phyloP scores from a whole-genome alignment of 2,797 vertebrate genomes.

The Delichon dasypus region DNA sequence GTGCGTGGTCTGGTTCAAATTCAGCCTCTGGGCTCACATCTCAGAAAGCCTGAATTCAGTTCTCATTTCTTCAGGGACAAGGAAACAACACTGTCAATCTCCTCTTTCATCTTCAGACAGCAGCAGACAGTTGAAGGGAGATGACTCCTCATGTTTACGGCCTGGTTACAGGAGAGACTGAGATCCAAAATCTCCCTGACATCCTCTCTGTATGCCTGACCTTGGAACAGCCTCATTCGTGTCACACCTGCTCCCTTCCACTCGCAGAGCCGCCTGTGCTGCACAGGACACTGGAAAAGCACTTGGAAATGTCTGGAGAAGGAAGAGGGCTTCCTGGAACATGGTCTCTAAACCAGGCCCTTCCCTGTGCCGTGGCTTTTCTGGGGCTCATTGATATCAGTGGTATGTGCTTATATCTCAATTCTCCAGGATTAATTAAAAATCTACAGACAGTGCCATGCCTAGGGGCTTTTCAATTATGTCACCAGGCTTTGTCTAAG shows the following conservation, averaged over 20 bases:
- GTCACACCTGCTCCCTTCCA: not conserved
- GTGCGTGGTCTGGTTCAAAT: not conserved
- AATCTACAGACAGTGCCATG: not conserved
- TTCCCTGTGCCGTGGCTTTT: not conserved
- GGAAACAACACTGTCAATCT: not conserved
- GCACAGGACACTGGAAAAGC: not conserved
- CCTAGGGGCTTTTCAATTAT: not conserved
- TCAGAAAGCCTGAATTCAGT: not conserved
- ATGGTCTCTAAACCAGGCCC: fast-evolving
- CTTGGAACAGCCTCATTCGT: not conserved
- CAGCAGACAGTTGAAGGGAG: not conserved
- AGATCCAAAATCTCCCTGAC: not conserved
- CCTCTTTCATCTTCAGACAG: not conserved
- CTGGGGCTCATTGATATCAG: not conserved
- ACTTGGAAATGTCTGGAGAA: not conserved
- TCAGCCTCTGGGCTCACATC: not conserved
- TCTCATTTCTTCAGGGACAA: not conserved
- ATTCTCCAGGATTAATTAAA: not conserved
- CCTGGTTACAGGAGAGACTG: not conserved
- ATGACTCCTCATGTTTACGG: not conserved
- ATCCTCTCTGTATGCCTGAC: not conserved
- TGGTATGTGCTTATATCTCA: not conserved
- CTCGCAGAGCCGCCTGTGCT: not conserved
- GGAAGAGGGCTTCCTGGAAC: not conserved
- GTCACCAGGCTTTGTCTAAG: not conserved